Percentiles rank a stretch among this genome's conserved stretches.
These are phyloP conservation scores for Octopus sinensis DNA, from an alignment of 1,140 invertebrate genomes.

Conservation along the genomic window DNA sequence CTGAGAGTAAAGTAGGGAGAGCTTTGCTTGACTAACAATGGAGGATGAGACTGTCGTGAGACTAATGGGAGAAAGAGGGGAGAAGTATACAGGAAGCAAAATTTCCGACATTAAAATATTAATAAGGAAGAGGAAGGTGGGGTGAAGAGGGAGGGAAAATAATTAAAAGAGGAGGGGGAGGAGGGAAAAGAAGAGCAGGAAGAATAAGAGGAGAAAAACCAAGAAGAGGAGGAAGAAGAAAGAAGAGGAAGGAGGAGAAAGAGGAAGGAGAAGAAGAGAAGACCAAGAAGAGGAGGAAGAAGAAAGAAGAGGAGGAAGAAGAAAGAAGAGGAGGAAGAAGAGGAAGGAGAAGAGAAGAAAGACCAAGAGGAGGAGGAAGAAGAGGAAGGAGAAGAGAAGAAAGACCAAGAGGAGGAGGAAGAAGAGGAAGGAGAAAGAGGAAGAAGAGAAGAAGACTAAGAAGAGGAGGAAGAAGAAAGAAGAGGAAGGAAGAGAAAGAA, in stretches of 20 bases:
- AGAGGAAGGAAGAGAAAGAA: no score
- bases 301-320: background rate
- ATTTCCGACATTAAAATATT: no score
- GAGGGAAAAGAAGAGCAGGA: background rate
- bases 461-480: no score
- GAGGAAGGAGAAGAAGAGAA: background rate
- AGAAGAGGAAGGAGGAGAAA: background rate
- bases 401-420: no score
- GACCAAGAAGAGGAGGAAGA: background rate
- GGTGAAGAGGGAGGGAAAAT: background rate
- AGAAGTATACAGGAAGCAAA: no score
- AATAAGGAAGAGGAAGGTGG: background rate
- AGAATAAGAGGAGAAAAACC: background rate
- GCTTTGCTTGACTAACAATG: background rate
- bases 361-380: no score
- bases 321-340: no score
- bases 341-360: no score
- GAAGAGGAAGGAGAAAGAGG: no score
- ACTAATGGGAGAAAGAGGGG: background rate
- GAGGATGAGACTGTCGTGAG: background rate
- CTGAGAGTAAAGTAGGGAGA: background rate
- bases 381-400: no score
- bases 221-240: background rate
- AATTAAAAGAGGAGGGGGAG: background rate
- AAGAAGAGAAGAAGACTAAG: no score